Evolutionary conservation across 2,113 vertebrate genomes (phyloP), one percentile per base, ranked within the genome.

Genomic region (Gasterosteus aculeatus): DNA sequence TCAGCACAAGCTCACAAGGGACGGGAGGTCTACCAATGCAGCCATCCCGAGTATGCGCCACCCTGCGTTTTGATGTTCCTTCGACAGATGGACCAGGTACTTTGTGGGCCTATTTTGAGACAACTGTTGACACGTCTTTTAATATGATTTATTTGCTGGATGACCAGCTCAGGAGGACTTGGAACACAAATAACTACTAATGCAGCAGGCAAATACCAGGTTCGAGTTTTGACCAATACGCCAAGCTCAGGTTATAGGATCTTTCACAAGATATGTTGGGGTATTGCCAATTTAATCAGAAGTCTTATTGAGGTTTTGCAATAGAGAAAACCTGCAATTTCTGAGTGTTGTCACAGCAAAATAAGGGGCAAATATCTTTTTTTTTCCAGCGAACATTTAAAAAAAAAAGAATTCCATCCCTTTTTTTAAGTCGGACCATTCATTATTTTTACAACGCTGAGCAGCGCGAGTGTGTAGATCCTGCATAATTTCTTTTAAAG

Each of bases 31-130:
- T 54, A 67, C 51, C 61, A 79, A 54, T 22, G 16, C 71, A 77
- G 85, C 63, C 6, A 83, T 75, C 62, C 77, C 3, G 62, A 54
- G 46, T 72, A 87, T 92, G 78, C 67, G 66, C 26, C 49, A 41
- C 66, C 73, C 49, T 59, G 41, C 63, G 75, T 90, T 89, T 90
- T 80, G 77, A 79, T 80, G 79, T 70, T 89, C 78, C 85, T 90
- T 87, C 76, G 79, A 82, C 81, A 82, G 80, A 85, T 86, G 84
- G 81, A 83, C 85, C 73, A 86, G 87, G 86, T 92, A 88, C 82
- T 91, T 83, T 81, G 65, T 80, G 35, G 38, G 53, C 88, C 89
- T 94, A 94, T 93, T 95, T 89, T 84, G 57, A 91, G 91, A 62
- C 41, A 39, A 66, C 83, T 71, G 89, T 84, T 91, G 89, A 92